Conservation (phyloP, 2,888 invertebrate species). For the Euplexia lucipara region DNA sequence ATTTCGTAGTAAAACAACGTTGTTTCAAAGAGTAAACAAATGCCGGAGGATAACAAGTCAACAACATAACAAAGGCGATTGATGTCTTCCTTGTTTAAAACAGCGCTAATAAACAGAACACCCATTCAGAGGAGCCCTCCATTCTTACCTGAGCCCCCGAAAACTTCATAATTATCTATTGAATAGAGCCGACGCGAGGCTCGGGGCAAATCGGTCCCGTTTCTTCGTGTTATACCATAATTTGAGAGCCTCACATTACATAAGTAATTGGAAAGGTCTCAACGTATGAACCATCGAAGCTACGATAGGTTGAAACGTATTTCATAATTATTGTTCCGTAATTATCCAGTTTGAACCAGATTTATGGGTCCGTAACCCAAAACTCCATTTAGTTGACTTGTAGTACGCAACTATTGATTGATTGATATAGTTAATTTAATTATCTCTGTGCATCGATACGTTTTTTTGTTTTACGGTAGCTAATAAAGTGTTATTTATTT, state of each 20-base stretch:
- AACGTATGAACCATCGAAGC: slow-evolving; percentile 63
- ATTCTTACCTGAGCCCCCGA: slow-evolving; percentile 73
- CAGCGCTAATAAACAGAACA: slow-evolving; percentile 57
- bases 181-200: slow-evolving; percentile 67
- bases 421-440: slow-evolving; percentile 61
- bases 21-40: slow-evolving; percentile 46
- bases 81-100: slow-evolving; percentile 58
- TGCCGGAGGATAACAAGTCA: slow-evolving; percentile 48
- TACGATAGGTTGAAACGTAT: slow-evolving; percentile 74
- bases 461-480: slow-evolving; percentile 38
- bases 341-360: slow-evolving; percentile 77
- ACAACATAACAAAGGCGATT: slow-evolving; percentile 61
- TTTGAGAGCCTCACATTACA: slow-evolving; percentile 72
- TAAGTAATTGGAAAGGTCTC: slow-evolving; percentile 76
- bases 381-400: slow-evolving; percentile 70
- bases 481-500: slow-evolving; percentile 30
- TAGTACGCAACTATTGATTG: slow-evolving; percentile 66
- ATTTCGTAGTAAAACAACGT: slow-evolving; percentile 39
- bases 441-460: slow-evolving; percentile 46
- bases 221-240: slow-evolving; percentile 69
- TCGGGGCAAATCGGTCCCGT: slow-evolving; percentile 68
- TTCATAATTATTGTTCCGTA: slow-evolving; percentile 80
- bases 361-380: slow-evolving; percentile 76
- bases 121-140: slow-evolving; percentile 42
- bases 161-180: slow-evolving; percentile 80